Conservation (phyloP, 1,140 invertebrate genomes). For the Cyclina sinensis region DNA sequence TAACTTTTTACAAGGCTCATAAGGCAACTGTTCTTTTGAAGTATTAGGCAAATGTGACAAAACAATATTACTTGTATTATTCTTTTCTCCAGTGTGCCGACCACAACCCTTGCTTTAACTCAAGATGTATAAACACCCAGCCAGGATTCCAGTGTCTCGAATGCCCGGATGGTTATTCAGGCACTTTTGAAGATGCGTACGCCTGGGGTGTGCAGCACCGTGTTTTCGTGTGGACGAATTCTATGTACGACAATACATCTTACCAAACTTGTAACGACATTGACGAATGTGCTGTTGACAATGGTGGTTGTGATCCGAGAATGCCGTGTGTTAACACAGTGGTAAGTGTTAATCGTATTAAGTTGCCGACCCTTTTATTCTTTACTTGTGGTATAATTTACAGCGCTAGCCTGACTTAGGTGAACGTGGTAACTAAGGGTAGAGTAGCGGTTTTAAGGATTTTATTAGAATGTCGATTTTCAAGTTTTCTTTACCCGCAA, state of each 20-base stretch:
- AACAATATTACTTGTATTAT: no score
- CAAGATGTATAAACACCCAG: constrained; percentile 73
- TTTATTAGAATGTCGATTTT: no score
- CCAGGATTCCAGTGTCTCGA: constrained; percentile 76
- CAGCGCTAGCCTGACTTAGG: no score
- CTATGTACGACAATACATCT: constrained; percentile 4
- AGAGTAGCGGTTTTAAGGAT: no score
- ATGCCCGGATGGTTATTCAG: constrained; percentile 73
- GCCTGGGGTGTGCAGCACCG: constrained; percentile 62
- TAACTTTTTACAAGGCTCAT: no score
- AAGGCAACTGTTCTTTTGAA: no score
- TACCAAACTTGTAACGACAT: constrained; percentile 72
- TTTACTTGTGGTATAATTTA: no score
- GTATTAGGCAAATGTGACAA: no score
- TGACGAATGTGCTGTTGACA: constrained; percentile 73
- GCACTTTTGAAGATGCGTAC: constrained; percentile 74
- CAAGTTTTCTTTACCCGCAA: no score
- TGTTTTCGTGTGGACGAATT: constrained; percentile 64
- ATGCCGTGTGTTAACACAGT: constrained; percentile 72
- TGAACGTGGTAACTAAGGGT: no score
- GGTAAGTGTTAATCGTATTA: no score
- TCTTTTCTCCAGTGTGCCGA: constrained; percentile 15
- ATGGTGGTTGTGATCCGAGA: constrained; percentile 75
- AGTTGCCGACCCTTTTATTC: no score
- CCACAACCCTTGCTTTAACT: constrained; percentile 44